Evolutionary conservation across 2,113 vertebrate species (phyloP).

Genomic region (Clarias gariepinus): DNA sequence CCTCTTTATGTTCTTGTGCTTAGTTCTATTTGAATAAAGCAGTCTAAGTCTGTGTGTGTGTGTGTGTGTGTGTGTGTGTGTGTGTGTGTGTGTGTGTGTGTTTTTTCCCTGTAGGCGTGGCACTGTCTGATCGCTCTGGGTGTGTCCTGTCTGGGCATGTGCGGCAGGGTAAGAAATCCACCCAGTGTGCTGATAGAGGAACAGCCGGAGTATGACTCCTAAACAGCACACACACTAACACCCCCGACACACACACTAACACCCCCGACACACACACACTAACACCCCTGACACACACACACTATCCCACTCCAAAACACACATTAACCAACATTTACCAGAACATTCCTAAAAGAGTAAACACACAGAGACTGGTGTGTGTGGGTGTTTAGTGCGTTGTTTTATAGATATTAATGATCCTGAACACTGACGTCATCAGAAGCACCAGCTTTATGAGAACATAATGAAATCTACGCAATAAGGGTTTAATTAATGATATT

Average conservation of each 20-base stretch:
- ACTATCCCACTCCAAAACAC: neutral
- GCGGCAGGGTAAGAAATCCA: slow-evolving; percentile 86
- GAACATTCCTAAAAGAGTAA: neutral
- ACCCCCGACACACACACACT: slow-evolving; percentile 27
- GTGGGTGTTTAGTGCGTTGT: neutral
- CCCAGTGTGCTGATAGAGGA: slow-evolving; percentile 77
- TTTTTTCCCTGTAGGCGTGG: slow-evolving; percentile 74
- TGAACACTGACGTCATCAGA: neutral
- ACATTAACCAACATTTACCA: neutral
- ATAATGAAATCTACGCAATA: neutral
- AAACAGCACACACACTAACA: slow-evolving; percentile 44
- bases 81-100: neutral
- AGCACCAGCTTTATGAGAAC: neutral
- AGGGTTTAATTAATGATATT: neutral
- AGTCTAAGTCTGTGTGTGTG: neutral
- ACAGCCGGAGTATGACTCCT: slow-evolving; percentile 65
- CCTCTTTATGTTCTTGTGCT: neutral
- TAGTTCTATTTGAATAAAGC: neutral
- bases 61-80: neutral
- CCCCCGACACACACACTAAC: neutral
- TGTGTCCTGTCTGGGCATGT: slow-evolving; percentile 80
- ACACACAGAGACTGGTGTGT: neutral
- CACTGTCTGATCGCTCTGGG: slow-evolving; percentile 89
- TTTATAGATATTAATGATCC: neutral
- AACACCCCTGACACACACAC: neutral